Base-by-base conservation (phyloP, 2,113 vertebrate genomes). In the Perca flavescens region DNA sequence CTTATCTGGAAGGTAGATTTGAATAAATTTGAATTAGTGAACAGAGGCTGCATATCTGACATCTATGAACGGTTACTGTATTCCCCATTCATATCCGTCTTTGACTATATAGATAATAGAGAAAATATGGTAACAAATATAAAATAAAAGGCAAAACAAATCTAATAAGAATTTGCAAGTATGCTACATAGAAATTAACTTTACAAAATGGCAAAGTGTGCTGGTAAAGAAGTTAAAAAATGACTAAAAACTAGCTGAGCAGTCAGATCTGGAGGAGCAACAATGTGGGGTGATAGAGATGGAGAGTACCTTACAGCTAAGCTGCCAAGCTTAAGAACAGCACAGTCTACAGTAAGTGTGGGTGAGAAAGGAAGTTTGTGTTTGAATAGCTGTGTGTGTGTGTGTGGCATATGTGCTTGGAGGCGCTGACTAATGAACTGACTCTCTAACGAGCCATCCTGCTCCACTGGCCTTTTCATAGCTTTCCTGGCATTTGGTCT, bases 401-500 rank as follows among this genome's bases (percentile, higher is more conserved):
- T 16, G 40, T 73, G 77, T 1, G 28, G 58, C 10, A 31, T 63
- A 65, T 74, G 61, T 77, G 85, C 71, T 87, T 65, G 77, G 82
- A 90, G 79, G 90, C 77, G 83, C 87, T 89, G 91, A 93, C 90
- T 94, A 93, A 95, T 93, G 92, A 94, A 92, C 85, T 71, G 89
- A 89, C 84, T 90, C 81, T 86, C 88, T 92, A 94, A 94, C 92
- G 83, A 94, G 89, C 86, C 87, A 85, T 90, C 80, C 88, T 84
- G 86, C 84, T 91, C 86, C 87, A 86, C 71, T 93, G 93, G 92
- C 91, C 93, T 94, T 94, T 94, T 94, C 91, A 79, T 88, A 87
- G 91, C 90, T 93, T 93, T 94, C 88, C 88, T 96, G 95, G 87
- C 93, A 95, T 94, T 95, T 95, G 86, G 76, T 93, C 90, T 93